These are phyloP conservation scores for Salarias fasciatus DNA, from an alignment of 2,797 vertebrate genomes.

Conservation along the genomic window DNA sequence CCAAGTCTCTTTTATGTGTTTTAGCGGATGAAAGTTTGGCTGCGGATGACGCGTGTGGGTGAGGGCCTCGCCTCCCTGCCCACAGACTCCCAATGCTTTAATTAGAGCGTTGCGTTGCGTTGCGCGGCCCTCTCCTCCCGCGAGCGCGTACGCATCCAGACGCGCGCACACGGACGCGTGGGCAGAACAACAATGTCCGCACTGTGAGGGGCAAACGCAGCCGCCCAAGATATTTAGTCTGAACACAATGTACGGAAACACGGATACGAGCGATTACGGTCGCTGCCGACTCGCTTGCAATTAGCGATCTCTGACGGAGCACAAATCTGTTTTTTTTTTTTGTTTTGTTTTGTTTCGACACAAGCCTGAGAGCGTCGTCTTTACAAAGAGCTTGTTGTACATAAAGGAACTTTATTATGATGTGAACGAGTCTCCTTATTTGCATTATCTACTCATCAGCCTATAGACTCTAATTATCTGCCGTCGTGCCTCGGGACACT, in stretches of 20 bases:
- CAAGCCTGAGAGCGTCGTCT: not conserved
- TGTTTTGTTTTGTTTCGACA: conserved; percentile 4
- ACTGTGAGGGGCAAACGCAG: conserved; percentile 48
- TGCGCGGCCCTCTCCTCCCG: conserved; percentile 5
- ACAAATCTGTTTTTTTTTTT: conserved; percentile 28
- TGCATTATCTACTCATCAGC: conserved; percentile 50
- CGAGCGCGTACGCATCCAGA: conserved; percentile 33
- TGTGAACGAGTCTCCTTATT: conserved; percentile 30
- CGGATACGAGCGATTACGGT: conserved; percentile 43
- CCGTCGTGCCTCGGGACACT: conserved; percentile 46
- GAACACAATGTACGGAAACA: conserved; percentile 34
- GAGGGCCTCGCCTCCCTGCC: conserved; percentile 33
- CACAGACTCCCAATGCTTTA: conserved; percentile 61
- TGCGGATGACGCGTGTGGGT: conserved; percentile 17
- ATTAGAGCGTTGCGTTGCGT: conserved; percentile 52
- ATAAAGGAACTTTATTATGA: conserved; percentile 42
- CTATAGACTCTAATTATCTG: conserved; percentile 61
- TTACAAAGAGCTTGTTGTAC: conserved; percentile 37
- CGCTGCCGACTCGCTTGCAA: conserved; percentile 14
- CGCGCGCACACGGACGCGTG: conserved; percentile 31
- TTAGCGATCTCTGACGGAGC: conserved; percentile 32
- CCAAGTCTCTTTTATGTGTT: conserved; percentile 53
- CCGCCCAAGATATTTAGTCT: conserved; percentile 34
- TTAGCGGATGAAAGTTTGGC: conserved; percentile 48
- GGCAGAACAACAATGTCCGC: conserved; percentile 57